These are phyloP conservation scores for Poeciliopsis turneri DNA, from an alignment of 2,797 vertebrate genomes.

Conservation along the genomic window DNA sequence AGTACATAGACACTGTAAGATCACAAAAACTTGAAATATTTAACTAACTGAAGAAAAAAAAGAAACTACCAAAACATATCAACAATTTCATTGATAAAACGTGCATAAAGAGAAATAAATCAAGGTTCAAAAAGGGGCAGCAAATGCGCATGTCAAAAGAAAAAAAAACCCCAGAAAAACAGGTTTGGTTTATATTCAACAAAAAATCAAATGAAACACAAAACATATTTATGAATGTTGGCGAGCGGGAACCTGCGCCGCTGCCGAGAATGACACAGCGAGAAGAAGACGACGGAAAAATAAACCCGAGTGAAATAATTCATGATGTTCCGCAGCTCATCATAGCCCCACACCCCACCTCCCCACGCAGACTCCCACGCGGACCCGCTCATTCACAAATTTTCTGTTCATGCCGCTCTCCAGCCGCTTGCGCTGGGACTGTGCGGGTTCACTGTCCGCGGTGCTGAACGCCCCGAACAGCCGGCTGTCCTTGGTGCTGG, in stretches of 20 bases:
- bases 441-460: conserved; percentile 54
- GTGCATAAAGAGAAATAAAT: neutral
- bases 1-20: neutral
- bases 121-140: neutral
- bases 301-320: conserved; percentile 5
- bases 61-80: neutral
- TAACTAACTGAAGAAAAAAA: neutral
- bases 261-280: neutral
- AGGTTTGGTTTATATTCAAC: neutral
- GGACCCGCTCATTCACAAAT: conserved; percentile 53
- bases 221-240: neutral
- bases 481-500: conserved; percentile 49
- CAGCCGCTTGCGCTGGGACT: neutral
- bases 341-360: neutral
- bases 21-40: neutral
- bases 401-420: neutral
- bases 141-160: neutral
- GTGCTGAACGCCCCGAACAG: conserved; percentile 49
- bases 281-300: neutral
- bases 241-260: neutral
- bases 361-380: neutral
- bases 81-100: neutral
- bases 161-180: neutral
- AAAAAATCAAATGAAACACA: neutral
- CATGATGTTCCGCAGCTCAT: conserved; percentile 30